phyloP scores from a whole-genome alignment of 1,140 invertebrate species.

The Drosophila lowei region DNA sequence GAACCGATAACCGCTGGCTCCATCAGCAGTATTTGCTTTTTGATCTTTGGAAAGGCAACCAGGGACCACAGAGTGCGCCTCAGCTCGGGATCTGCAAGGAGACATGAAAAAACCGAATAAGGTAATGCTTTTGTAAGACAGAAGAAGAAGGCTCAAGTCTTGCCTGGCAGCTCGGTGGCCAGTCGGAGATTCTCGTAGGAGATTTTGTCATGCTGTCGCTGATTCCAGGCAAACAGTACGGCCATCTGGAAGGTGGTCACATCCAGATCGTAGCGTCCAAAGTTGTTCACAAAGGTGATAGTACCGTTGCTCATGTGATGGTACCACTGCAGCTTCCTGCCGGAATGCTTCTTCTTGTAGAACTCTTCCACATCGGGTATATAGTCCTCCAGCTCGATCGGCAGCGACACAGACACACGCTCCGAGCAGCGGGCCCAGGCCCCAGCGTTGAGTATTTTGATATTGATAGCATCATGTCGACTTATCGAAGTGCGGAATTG shows the following conservation, averaged over 20 bases:
- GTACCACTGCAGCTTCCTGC: constrained; percentile 99
- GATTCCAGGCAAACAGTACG: constrained; percentile 99
- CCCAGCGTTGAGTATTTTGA: constrained; percentile 98
- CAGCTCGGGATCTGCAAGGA: constrained; percentile 91
- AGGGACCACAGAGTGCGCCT: constrained; percentile 98
- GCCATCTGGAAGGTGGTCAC: constrained; percentile 99
- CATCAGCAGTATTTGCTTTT: constrained; percentile 94
- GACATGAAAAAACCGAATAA: neutral
- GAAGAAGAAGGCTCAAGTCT: neutral
- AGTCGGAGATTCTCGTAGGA: constrained; percentile 97
- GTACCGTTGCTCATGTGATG: constrained; percentile 99
- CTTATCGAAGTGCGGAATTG: constrained; percentile 92
- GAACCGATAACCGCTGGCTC: constrained; percentile 89
- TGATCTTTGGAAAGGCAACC: constrained; percentile 98
- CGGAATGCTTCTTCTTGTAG: constrained; percentile 98
- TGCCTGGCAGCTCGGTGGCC: constrained; percentile 95
- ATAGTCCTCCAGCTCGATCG: constrained; percentile 98
- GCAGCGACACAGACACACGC: constrained; percentile 96
- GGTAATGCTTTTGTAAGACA: neutral
- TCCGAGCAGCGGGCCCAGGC: constrained; percentile 98
- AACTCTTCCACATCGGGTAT: constrained; percentile 98
- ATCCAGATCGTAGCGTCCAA: constrained; percentile 98
- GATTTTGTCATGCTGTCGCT: constrained; percentile 94
- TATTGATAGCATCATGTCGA: constrained; percentile 90
- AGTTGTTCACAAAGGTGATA: constrained; percentile 96